Conservation (phyloP, 2,888 invertebrate genomes). For the Diarsia brunnea region DNA sequence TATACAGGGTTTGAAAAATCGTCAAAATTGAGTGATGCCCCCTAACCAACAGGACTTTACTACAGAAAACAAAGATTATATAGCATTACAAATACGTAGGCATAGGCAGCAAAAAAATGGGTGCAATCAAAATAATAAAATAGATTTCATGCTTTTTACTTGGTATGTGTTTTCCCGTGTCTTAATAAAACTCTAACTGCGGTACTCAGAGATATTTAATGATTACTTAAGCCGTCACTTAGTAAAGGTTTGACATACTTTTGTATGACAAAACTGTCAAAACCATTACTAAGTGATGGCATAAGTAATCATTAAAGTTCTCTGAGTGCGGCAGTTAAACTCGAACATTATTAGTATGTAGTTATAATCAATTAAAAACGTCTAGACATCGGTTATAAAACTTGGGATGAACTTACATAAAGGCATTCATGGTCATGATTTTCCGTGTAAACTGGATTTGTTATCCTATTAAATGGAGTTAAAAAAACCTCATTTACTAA, state of each 20-base stretch:
- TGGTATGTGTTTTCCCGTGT: not conserved
- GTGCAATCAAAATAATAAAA: slow-evolving; percentile 5
- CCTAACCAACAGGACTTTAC: not conserved
- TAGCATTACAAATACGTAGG: not conserved
- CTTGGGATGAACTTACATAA: slow-evolving; percentile 4
- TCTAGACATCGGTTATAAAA: not conserved
- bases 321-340: too few relatives aligned
- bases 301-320: too few relatives aligned
- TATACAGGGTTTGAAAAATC: too few relatives aligned
- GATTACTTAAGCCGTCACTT: too few relatives aligned
- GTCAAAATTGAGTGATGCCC: too few relatives aligned
- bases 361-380: slow-evolving; percentile 4
- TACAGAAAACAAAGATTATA: not conserved
- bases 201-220: too few relatives aligned
- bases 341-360: not conserved
- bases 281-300: too few relatives aligned
- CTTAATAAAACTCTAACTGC: not conserved
- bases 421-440: slow-evolving; percentile 17
- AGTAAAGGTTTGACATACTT: too few relatives aligned
- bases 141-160: not conserved
- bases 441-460: not conserved
- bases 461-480: not conserved
- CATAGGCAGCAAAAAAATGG: not conserved
- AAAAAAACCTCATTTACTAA: not conserved
- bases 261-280: too few relatives aligned